Conservation (phyloP, 1,140 invertebrate genomes). For the Meloidogyne exigua region DNA sequence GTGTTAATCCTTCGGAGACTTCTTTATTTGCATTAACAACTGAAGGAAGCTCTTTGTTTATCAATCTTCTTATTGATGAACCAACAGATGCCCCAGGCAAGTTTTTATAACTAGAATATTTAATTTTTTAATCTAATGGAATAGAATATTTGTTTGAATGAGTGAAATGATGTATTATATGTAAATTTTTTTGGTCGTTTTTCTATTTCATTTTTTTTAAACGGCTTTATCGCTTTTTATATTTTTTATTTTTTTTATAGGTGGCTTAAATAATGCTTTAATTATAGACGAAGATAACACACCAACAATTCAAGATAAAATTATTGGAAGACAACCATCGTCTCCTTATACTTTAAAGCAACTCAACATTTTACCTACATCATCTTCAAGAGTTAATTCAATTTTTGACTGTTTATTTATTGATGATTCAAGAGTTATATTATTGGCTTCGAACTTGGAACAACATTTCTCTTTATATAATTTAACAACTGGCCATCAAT, state of each 20-base stretch:
- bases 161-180: too few species aligned
- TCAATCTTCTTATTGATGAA: neutral
- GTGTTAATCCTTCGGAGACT: conserved; percentile 7
- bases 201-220: too few species aligned
- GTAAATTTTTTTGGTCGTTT: too few species aligned
- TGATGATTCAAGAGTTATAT: neutral
- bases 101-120: too few species aligned
- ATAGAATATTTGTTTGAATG: too few species aligned
- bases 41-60: conserved; percentile 15
- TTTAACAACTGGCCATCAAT: neutral
- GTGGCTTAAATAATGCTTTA: neutral
- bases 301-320: neutral
- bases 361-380: neutral
- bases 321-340: neutral
- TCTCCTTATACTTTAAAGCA: neutral
- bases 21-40: conserved; percentile 6
- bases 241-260: neutral
- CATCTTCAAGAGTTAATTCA: conserved; percentile 2
- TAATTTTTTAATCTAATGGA: too few species aligned
- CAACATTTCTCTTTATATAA: conserved; percentile 7
- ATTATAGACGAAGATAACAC: neutral
- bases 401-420: conserved; percentile 15
- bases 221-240: too few species aligned
- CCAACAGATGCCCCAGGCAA: neutral
- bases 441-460: conserved; percentile 10